These are phyloP conservation scores for Auanema sp. DNA, from an alignment of 2,888 invertebrate genomes.

Conservation along the genomic window DNA sequence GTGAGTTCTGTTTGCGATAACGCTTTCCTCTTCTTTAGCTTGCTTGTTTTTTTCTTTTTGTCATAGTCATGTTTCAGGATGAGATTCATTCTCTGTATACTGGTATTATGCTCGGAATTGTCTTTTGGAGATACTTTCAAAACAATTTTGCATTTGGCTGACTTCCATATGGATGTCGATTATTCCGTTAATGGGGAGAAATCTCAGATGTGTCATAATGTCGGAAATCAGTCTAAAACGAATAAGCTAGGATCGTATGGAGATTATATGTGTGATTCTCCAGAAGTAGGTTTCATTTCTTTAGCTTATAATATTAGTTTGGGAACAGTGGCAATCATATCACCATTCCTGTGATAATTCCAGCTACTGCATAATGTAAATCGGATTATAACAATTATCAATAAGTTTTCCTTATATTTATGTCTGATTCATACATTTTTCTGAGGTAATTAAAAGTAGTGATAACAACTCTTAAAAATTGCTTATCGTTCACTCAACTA, in stretches of 20 bases:
- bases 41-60: too few relatives aligned
- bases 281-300: conserved; percentile 32
- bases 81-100: too few relatives aligned
- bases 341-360: conserved; percentile 1
- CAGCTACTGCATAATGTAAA: too few relatives aligned
- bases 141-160: conserved; percentile 51
- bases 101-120: too few relatives aligned
- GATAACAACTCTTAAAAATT: background rate
- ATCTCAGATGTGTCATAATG: conserved; percentile 44
- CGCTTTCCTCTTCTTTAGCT: too few relatives aligned
- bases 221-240: background rate
- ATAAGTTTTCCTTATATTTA: background rate
- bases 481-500: background rate
- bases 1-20: too few relatives aligned
- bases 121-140: too few relatives aligned
- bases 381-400: too few relatives aligned
- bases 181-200: conserved; percentile 49
- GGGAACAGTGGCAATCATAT: too few relatives aligned
- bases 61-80: too few relatives aligned
- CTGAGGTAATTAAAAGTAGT: background rate
- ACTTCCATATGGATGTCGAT: conserved; percentile 57
- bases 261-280: conserved; percentile 62
- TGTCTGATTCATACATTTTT: background rate
- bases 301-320: too few relatives aligned
- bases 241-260: conserved; percentile 48